phyloP scores from a whole-genome alignment of 2,888 invertebrate species.

The Heterodera filipjevi region DNA sequence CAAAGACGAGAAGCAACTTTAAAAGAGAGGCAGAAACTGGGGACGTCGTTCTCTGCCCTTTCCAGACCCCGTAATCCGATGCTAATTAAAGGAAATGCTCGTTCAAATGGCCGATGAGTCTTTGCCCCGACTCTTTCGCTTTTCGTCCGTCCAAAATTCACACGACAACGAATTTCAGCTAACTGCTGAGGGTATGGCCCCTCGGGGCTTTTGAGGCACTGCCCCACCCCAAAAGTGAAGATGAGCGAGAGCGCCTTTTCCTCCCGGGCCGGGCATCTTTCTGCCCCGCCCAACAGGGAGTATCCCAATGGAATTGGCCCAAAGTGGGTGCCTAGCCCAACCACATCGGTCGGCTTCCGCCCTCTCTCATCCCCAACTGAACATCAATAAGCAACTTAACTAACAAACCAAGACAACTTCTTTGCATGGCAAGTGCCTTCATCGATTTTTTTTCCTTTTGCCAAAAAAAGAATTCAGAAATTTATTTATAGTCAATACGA shows the following conservation, averaged over 20 bases:
- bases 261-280: background rate
- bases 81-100: background rate
- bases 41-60: background rate
- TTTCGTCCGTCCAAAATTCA: background rate
- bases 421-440: background rate
- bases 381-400: background rate
- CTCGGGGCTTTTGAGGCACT: background rate
- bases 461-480: background rate
- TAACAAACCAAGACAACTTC: background rate
- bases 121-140: background rate
- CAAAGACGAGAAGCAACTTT: background rate
- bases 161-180: background rate
- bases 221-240: background rate
- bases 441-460: background rate
- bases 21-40: background rate
- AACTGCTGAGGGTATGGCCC: background rate
- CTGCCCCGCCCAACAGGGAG: background rate
- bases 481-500: background rate
- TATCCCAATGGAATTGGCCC: conserved; percentile 1
- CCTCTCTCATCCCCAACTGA: background rate
- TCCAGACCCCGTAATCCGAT: background rate
- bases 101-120: background rate
- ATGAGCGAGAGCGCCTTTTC: background rate
- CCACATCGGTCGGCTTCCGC: background rate
- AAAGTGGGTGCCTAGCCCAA: background rate